Evolutionary conservation across 2,797 vertebrate genomes (phyloP).

Genomic region (Cuniculus paca): DNA sequence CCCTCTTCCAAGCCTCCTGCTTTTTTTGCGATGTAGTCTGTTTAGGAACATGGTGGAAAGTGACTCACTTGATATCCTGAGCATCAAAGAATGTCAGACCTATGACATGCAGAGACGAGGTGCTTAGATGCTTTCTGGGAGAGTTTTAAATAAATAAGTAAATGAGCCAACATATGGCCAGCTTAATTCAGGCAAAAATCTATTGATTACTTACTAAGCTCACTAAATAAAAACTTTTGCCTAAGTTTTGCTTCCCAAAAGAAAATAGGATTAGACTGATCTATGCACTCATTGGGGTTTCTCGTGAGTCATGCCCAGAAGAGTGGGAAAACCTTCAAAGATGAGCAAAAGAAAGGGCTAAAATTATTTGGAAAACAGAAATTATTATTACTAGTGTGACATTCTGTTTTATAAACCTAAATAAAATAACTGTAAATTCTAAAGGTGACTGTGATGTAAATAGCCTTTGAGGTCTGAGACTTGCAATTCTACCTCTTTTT

Average conservation of each 20-base stretch:
- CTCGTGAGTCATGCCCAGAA: conserved; percentile 74
- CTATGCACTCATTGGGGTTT: conserved; percentile 71
- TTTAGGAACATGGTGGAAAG: conserved; percentile 81
- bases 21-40: conserved; percentile 74
- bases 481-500: conserved; percentile 45
- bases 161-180: conserved; percentile 79
- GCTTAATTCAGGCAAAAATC: conserved; percentile 76
- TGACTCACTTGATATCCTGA: conserved; percentile 70
- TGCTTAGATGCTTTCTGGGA: conserved; percentile 79
- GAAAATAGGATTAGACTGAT: conserved; percentile 80
- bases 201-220: conserved; percentile 80
- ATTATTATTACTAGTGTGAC: conserved; percentile 67
- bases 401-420: conserved; percentile 24
- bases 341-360: conserved; percentile 70
- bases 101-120: conserved; percentile 81
- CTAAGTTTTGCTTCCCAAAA: conserved; percentile 76
- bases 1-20: background rate
- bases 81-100: conserved; percentile 74
- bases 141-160: conserved; percentile 80
- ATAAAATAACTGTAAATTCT: conserved; percentile 59
- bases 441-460: conserved; percentile 44
- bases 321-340: conserved; percentile 73
- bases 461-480: conserved; percentile 53
- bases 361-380: conserved; percentile 42
- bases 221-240: conserved; percentile 81